Evolutionary conservation across 2,888 invertebrate species (phyloP).

Genomic region (Phytoseiulus persimilis): DNA sequence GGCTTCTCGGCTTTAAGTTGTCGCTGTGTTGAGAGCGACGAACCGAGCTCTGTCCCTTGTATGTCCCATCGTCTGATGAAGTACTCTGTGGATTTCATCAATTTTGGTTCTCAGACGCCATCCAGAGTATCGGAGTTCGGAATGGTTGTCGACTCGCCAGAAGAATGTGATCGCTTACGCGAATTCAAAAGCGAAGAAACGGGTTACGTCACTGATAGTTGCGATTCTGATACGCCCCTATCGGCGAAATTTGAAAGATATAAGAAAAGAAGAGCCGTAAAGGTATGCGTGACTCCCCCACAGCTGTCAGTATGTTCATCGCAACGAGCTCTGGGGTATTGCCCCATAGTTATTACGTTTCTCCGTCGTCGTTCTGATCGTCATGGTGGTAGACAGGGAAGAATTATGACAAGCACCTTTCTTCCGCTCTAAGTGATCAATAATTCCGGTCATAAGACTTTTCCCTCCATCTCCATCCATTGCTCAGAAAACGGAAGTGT

Average conservation of each 20-base stretch:
- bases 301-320: too few species aligned
- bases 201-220: background rate
- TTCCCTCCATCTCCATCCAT: too few species aligned
- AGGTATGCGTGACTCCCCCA: background rate
- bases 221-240: constrained; percentile 12
- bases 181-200: constrained; percentile 10
- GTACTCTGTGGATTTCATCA: background rate
- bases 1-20: too few species aligned
- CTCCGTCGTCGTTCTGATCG: too few species aligned
- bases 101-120: background rate
- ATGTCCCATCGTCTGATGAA: background rate
- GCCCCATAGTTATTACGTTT: too few species aligned
- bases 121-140: background rate
- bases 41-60: too few species aligned
- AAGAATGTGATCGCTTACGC: background rate
- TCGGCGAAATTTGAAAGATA: constrained; percentile 11
- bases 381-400: too few species aligned
- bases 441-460: too few species aligned
- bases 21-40: background rate
- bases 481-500: too few species aligned
- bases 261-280: background rate
- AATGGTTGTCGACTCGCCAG: background rate
- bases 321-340: too few species aligned
- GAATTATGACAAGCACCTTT: too few species aligned
- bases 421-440: too few species aligned